These are phyloP conservation scores for Rhizoglyphus robini DNA, from an alignment of 1,140 invertebrate species.

Conservation along the genomic window DNA sequence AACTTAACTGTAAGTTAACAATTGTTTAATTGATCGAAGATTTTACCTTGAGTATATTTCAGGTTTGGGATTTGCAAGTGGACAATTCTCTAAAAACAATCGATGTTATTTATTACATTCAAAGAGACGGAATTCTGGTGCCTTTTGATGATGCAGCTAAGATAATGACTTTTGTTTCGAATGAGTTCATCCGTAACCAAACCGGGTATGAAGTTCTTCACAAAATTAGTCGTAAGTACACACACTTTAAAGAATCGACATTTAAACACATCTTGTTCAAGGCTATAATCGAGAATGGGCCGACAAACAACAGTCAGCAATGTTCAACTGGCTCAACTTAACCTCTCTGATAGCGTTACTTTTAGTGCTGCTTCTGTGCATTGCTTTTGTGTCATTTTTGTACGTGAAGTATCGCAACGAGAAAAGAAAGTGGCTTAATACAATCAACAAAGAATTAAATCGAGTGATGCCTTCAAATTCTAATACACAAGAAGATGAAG, in stretches of 20 bases:
- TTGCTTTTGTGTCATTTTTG: neutral
- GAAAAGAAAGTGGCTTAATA: neutral
- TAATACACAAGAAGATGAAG: neutral
- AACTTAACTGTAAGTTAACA: neutral
- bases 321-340: neutral
- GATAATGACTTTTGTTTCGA: neutral
- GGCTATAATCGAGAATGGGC: no score
- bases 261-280: no score
- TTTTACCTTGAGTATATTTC: neutral
- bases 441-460: conserved; percentile 4
- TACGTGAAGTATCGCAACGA: neutral
- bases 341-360: neutral
- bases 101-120: conserved; percentile 9
- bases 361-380: neutral
- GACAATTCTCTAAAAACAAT: neutral
- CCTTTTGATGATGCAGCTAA: conserved; percentile 3
- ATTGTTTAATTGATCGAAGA: neutral
- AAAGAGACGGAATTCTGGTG: conserved; percentile 11
- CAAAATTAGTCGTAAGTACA: conserved; percentile 13
- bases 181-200: neutral
- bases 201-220: neutral
- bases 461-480: conserved; percentile 4
- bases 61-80: neutral
- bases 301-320: no score
- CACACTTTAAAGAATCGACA: neutral